Evolutionary conservation across 2,888 invertebrate species (phyloP), one percentile per base, ranked within the genome.

Genomic region (Ptilodon capucinus): DNA sequence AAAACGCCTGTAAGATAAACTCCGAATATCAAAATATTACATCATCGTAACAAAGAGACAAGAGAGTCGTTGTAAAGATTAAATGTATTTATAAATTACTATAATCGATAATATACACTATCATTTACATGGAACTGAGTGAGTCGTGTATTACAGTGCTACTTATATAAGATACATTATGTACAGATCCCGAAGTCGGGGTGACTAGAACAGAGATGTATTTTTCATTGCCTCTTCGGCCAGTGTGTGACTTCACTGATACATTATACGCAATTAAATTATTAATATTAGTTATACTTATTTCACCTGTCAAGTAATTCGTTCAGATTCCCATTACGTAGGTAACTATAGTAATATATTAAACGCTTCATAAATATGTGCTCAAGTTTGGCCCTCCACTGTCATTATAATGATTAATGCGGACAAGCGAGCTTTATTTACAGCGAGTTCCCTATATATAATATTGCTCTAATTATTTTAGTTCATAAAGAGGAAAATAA

Each of bases 271-370:
- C 53, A 61, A 57, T 64, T 64, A 65, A 64, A 58, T 62, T 60
- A 61, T 60, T 68, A 63, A 67, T 56, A 64, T 70, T 71, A 62
- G 53, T 57, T 71, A 71, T 69, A 54, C 21, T 69, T 71, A 64
- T 63, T 76, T 76, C 50, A 84, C 85, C 84, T 84, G 86, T 84
- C 66, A 73, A 71, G 71, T 84, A 86, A 86, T 86, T 86, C 86
- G 86, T 86, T 85, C 67, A 71, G 81, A 84, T 83, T 70, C 60
- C 58, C 47, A 63, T 57, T 42, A 54, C 53, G 45, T 48, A 54
- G 42, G 47, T 60, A 51, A 62, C 43, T 51, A 51, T 39, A 45
- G 43, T 45, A 46, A 49, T n/a, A 40, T 52, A 48, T 41, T 42
- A 35, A 54, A 46, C 44, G 46, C n/a, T 42, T 17, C 41, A 36